Base-by-base conservation (phyloP, 2,888 invertebrate genomes). In the Neuroscelio doddi region DNA sequence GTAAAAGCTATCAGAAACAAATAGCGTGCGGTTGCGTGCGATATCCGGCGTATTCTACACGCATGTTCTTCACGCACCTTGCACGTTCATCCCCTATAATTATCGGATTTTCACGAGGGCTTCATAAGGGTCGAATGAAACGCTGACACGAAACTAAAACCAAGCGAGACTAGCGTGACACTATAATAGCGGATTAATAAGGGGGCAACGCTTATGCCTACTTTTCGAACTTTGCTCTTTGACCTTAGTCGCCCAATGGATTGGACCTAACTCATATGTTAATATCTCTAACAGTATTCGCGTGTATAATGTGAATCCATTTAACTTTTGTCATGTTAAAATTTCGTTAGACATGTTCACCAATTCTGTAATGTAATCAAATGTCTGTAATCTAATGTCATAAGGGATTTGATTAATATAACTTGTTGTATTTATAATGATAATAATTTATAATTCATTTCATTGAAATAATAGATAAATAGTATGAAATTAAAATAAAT, bases 151-250 rank as follows among this genome's bases (percentile, higher is more conserved):
- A 70, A 69, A 70, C 57, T 57, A 39, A 62, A 51, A 30, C 56
- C 42, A 39, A 27, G 32, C 21, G 36, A 51, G 56, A 47, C 50
- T 73, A 57, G 72, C 67, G 69, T 75, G 74, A 75, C 70, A 39
- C 69, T 64, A 69, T 72, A 76, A 78, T 72, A 68, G 70, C 69
- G 69, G 71, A 70, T 76, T 69, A 70, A 69, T 64, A 47, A 49
- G 36, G 46, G 64, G 61, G 50, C 36, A 16, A 45, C 16, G 21
- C 26, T 46, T 45, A 49, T 52, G 45, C 15, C 47, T 36, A 26
- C 39, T 44, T 41, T 50, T 34, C 36, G 17, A 51, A 21, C n/a
- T 49, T 15, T 30, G 55, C 36, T 38, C 55, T 62, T 50, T 21
- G 32, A 47, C 36, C 42, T 34, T 27, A 42, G 14, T n/a, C n/a